These are phyloP conservation scores for Thalassoma bifasciatum DNA, from an alignment of 2,113 vertebrate species.

Conservation along the genomic window DNA sequence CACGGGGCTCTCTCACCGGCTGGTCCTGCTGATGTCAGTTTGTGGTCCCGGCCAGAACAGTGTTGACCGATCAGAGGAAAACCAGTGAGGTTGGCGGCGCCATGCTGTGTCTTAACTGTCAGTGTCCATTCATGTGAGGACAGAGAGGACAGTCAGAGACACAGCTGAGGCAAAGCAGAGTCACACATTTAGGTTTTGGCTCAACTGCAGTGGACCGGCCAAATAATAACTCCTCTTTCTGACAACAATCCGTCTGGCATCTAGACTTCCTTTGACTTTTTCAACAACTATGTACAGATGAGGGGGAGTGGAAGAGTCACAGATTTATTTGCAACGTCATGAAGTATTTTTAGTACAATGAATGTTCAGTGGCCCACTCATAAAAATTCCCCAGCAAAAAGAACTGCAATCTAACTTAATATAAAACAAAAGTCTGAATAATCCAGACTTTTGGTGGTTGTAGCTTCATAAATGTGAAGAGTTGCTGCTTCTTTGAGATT, in stretches of 20 bases:
- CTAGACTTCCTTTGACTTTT: not conserved
- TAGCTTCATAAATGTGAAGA: not conserved
- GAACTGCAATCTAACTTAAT: not conserved
- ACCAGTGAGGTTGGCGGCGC: slow-evolving; percentile 18
- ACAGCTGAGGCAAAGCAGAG: slow-evolving; percentile 28
- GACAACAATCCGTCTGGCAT: slow-evolving; percentile 10
- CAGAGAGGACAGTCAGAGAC: slow-evolving; percentile 43
- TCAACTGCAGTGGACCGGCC: slow-evolving; percentile 5
- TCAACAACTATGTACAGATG: not conserved
- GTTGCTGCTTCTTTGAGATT: not conserved
- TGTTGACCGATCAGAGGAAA: slow-evolving; percentile 37
- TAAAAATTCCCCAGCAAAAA: not conserved
- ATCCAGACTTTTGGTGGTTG: too few species aligned
- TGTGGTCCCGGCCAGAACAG: slow-evolving; percentile 34
- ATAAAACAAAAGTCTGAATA: not conserved
- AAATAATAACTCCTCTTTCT: slow-evolving; percentile 14
- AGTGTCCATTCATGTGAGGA: slow-evolving; percentile 54
- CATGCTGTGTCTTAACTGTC: slow-evolving; percentile 40
- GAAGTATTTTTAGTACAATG: not conserved
- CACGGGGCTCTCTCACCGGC: slow-evolving; percentile 45
- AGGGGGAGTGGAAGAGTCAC: not conserved
- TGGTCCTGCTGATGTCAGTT: slow-evolving; percentile 55
- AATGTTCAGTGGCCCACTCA: not conserved
- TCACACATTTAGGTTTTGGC: slow-evolving; percentile 34
- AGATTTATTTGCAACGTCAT: not conserved